These are phyloP conservation scores for Stichodactyla mertensii DNA, from an alignment of 64 coral and sea anemone genomes.

Conservation along the genomic window DNA sequence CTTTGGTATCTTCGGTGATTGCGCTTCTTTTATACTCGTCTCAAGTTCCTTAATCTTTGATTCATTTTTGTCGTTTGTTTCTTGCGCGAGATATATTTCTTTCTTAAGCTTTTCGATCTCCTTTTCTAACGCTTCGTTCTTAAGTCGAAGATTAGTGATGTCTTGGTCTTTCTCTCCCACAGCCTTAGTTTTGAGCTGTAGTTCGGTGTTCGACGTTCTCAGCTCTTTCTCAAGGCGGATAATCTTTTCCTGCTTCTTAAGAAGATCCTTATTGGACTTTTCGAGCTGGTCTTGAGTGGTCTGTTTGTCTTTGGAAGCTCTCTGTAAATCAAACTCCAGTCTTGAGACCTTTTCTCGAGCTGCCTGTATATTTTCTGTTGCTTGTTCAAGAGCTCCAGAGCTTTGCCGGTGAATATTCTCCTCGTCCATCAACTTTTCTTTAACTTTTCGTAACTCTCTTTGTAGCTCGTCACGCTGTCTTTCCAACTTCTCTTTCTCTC, in stretches of 20 bases:
- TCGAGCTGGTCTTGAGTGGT: conserved; percentile 66
- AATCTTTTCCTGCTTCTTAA: conserved; percentile 78
- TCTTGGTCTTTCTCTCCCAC: conserved; percentile 79
- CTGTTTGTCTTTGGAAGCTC: conserved; percentile 48
- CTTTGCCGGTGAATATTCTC: conserved; percentile 75
- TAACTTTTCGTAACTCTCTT: conserved; percentile 67
- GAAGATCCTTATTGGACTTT: conserved; percentile 72
- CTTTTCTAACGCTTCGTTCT: conserved; percentile 59
- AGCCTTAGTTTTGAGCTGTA: conserved; percentile 62
- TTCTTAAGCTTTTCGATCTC: conserved; percentile 89
- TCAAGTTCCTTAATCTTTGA: conserved; percentile 53
- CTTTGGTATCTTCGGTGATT: conserved; percentile 2
- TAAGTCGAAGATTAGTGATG: conserved; percentile 42
- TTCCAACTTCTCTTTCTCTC: conserved; percentile 66
- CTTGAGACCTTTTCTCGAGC: conserved; percentile 29
- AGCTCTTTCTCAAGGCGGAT: conserved; percentile 82
- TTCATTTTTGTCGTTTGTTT: conserved; percentile 74
- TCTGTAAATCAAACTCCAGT: conserved; percentile 55
- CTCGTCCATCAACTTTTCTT: conserved; percentile 62
- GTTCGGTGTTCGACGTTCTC: conserved; percentile 45
- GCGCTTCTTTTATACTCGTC: conserved; percentile 20
- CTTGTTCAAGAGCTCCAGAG: conserved; percentile 57
- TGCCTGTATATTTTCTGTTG: conserved; percentile 42
- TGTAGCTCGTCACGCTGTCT: conserved; percentile 75
- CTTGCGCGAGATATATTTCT: conserved; percentile 74